Evolutionary conservation across 1,140 invertebrate species (phyloP).

Genomic region (Apocrypta bakeri): DNA sequence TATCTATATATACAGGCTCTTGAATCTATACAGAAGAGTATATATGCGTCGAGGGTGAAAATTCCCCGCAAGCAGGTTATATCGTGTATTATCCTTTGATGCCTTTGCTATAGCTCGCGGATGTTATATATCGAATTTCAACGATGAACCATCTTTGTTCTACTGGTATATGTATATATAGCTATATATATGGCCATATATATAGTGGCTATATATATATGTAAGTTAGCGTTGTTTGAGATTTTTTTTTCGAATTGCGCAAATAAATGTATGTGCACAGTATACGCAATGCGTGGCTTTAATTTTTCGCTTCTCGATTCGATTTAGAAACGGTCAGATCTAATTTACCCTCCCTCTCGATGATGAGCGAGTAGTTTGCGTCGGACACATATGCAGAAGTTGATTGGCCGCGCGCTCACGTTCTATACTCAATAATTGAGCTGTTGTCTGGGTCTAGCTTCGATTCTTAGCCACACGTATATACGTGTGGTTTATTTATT

Average conservation of each 20-base stretch:
- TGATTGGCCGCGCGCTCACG: no score
- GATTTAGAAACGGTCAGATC: background rate
- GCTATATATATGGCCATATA: no score
- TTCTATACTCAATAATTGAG: background rate
- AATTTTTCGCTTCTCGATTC: background rate
- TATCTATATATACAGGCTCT: no score
- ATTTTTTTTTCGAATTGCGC: constrained; percentile 4
- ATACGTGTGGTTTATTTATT: no score
- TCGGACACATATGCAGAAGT: background rate
- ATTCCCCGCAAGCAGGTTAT: constrained; percentile 25
- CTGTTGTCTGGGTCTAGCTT: no score
- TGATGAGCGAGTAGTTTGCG: background rate
- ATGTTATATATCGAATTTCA: background rate
- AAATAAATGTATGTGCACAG: no score
- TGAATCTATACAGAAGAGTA: no score
- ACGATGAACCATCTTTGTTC: no score
- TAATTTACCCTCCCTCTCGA: background rate
- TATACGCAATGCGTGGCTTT: background rate
- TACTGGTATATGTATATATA: background rate
- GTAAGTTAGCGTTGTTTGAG: background rate
- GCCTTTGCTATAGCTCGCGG: background rate
- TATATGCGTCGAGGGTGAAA: constrained; percentile 15
- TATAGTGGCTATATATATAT: background rate
- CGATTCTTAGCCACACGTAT: no score
- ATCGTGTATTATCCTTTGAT: background rate